Base-by-base conservation (phyloP, 2,888 invertebrate species). In the Anthophora plumipes region DNA sequence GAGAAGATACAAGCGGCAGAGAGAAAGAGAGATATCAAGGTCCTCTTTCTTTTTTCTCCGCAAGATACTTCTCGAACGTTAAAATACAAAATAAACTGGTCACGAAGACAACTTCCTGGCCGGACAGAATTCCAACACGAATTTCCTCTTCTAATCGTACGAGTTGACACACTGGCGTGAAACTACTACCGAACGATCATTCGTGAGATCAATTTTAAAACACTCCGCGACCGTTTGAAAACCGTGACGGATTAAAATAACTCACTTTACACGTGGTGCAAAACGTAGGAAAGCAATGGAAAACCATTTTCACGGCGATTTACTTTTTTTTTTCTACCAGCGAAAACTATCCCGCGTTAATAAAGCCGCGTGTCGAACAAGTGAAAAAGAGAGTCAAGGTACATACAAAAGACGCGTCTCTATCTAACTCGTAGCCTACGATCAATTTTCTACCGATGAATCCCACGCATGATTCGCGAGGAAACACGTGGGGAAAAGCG, bases 41-140 rank as follows among this genome's bases (percentile, higher is more conserved):
- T 43, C 46, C 12, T 17, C 20, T 52, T 31, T 31, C 31, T n/a
- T n/a, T n/a, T n/a, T n/a, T n/a, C n/a, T n/a, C n/a, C n/a, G n/a
- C 41, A 17, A 20, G 11, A 54, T 14, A 7, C 17, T 63, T 37
- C 46, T 20, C 37, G 20, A 37, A 57, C 48, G 48, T 22, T 22
- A 57, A n/a, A 46, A 67, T 67, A 43, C 54, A 31, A n/a, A 48
- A 14, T 22, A 57, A 69, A 69, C 59, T 57, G 59, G 20, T 57
- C 69, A 43, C 55, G 54, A 41, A 8, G 37, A 2, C 25, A 14
- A 46, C 68, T 55, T 46, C 68, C 68, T 68, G 68, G 41, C 43
- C 22, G 4, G 41, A 41, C 14, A n/a, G 41, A 57, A 55, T 68
- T 41, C 46, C 54, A 43, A 46, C 55, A 14, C 68, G 55, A 46